Evolutionary conservation across 1,140 invertebrate genomes (phyloP).

Genomic region (Zophobas atratus): DNA sequence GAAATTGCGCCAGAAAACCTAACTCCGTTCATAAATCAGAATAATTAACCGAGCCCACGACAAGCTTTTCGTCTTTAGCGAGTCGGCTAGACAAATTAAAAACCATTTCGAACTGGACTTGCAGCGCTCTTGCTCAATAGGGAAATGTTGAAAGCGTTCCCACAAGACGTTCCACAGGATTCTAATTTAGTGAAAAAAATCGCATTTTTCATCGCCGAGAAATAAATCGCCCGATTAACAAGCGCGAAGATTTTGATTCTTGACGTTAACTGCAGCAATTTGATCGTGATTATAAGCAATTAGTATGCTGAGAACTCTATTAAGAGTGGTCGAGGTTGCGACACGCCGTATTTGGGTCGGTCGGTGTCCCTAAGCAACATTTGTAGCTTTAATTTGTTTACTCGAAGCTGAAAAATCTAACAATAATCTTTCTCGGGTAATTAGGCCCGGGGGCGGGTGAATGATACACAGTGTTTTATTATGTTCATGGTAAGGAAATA

Average conservation of each 20-base stretch:
- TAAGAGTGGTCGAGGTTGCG: background rate
- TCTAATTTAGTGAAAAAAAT: no score
- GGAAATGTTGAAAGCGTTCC: background rate
- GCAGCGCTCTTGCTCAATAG: background rate
- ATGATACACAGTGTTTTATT: slow-evolving; percentile 1
- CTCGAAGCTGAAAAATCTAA: background rate
- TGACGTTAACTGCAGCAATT: background rate
- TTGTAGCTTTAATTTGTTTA: slow-evolving; percentile 12
- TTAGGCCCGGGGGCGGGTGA: background rate
- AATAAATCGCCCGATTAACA: no score
- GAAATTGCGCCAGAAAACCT: background rate
- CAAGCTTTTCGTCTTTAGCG: no score
- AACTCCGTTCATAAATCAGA: background rate
- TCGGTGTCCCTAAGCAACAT: slow-evolving; percentile 15
- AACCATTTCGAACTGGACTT: background rate
- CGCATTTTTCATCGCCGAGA: no score
- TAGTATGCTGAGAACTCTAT: slow-evolving; percentile 2
- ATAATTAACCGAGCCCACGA: background rate
- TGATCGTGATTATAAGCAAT: background rate
- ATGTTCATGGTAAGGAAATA: no score
- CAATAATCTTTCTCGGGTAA: slow-evolving; percentile 19
- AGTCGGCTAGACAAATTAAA: background rate
- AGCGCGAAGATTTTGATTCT: background rate
- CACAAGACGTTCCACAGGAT: background rate
- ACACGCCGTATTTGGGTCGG: slow-evolving; percentile 6